phyloP scores from a whole-genome alignment of 2,888 invertebrate genomes.

The Tipula confusa region DNA sequence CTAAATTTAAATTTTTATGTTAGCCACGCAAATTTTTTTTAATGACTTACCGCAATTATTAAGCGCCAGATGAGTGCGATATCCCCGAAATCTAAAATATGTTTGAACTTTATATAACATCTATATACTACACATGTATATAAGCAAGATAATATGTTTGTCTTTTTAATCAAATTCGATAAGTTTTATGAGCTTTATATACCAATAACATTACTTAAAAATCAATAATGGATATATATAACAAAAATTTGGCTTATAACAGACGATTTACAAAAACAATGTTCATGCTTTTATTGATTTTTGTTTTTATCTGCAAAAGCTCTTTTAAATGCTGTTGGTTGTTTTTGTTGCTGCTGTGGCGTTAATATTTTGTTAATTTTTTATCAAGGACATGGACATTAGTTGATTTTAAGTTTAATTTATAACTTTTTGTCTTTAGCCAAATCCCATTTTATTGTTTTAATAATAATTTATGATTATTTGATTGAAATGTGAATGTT shows the following conservation, averaged over 20 bases:
- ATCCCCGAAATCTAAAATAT: not conserved
- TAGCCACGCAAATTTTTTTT: not conserved
- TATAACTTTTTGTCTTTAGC: conserved; percentile 25
- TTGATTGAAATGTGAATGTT: conserved; percentile 25
- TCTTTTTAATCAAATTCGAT: not conserved
- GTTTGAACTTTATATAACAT: not conserved
- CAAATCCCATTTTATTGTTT: conserved; percentile 20
- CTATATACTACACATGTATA: not conserved
- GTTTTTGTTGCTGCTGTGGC: not conserved
- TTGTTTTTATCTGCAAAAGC: not conserved
- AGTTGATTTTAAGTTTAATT: conserved; percentile 20
- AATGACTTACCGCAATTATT: not conserved
- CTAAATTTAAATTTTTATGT: not conserved
- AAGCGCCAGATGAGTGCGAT: not conserved
- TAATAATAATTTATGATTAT: conserved; percentile 20
- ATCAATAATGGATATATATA: not conserved
- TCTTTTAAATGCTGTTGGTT: not conserved
- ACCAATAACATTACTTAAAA: conserved; percentile 3
- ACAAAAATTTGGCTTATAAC: not conserved
- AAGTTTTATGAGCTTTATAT: not conserved
- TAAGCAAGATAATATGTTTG: not conserved
- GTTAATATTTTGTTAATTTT: not conserved
- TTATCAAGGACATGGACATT: conserved; percentile 25
- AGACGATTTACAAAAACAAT: not conserved
- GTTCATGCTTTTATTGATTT: not conserved